phyloP scores from a whole-genome alignment of 2,888 invertebrate genomes.

The Trisateles emortualis region DNA sequence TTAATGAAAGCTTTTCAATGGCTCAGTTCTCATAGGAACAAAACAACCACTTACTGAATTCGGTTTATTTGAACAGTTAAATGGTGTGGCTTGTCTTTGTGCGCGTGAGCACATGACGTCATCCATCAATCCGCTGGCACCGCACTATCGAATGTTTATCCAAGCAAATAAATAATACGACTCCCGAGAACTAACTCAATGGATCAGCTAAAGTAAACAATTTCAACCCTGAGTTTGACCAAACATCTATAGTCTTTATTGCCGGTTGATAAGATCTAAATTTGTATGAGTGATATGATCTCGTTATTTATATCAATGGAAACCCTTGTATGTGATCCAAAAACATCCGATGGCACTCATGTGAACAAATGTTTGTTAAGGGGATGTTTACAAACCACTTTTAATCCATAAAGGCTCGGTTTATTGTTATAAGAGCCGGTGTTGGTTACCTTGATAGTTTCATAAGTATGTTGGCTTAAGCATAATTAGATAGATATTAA shows the following conservation, averaged over 20 bases:
- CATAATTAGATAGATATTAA: too few relatives aligned
- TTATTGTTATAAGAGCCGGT: slow-evolving; percentile 11
- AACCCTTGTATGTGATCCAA: slow-evolving; percentile 74
- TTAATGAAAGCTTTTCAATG: background rate
- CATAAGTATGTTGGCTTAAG: background rate
- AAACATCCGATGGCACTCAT: slow-evolving; percentile 75
- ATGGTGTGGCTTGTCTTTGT: slow-evolving; percentile 17
- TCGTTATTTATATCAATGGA: slow-evolving; percentile 67
- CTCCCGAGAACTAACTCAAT: slow-evolving; percentile 64
- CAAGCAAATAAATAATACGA: slow-evolving; percentile 67
- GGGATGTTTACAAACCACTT: slow-evolving; percentile 42
- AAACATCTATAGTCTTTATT: slow-evolving; percentile 6
- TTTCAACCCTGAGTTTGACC: slow-evolving; percentile 16
- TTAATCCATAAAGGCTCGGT: slow-evolving; percentile 22
- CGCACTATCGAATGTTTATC: slow-evolving; percentile 59
- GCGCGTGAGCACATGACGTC: slow-evolving; percentile 44
- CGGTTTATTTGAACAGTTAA: slow-evolving; percentile 10
- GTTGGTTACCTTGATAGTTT: background rate
- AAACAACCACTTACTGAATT: background rate
- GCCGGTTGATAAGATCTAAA: slow-evolving; percentile 31
- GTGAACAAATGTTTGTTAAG: slow-evolving; percentile 68
- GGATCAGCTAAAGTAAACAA: slow-evolving; percentile 67
- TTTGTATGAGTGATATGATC: slow-evolving; percentile 21
- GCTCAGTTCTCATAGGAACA: background rate
- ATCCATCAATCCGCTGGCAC: slow-evolving; percentile 54